Evolutionary conservation across 2,888 invertebrate genomes (phyloP).

Genomic region (Scaptomyza caliginosa): DNA sequence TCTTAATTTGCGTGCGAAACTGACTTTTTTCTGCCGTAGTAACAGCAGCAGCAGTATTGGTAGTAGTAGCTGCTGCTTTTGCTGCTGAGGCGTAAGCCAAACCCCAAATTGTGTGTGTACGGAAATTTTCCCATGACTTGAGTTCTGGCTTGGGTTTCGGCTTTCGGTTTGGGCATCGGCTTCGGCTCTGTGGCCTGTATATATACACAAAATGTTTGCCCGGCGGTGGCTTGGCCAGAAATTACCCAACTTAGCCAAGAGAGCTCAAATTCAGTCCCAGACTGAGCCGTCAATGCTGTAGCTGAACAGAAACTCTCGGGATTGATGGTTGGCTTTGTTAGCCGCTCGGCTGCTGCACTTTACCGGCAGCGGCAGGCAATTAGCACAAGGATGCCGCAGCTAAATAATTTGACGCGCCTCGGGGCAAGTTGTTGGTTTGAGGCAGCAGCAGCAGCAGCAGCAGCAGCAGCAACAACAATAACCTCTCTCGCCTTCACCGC

Average conservation of each 20-base stretch:
- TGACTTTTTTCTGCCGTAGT: slow-evolving; percentile 69
- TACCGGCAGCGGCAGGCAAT: slow-evolving; percentile 67
- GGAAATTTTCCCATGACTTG: slow-evolving; percentile 78
- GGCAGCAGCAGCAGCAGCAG: slow-evolving; percentile 11
- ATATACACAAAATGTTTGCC: slow-evolving; percentile 55
- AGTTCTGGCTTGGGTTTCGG: slow-evolving; percentile 47
- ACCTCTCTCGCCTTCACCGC: slow-evolving; percentile 9
- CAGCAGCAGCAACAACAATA: slow-evolving; percentile 4
- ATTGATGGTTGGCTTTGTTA: slow-evolving; percentile 53
- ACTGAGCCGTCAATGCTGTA: slow-evolving; percentile 16
- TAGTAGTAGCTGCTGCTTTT: slow-evolving; percentile 9
- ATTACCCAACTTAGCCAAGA: slow-evolving; percentile 69
- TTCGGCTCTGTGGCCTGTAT: slow-evolving; percentile 47
- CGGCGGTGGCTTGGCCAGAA: slow-evolving; percentile 75
- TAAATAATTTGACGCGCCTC: slow-evolving; percentile 72
- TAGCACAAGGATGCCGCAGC: slow-evolving; percentile 79
- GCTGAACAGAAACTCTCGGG: slow-evolving; percentile 49
- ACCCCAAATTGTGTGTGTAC: slow-evolving; percentile 79
- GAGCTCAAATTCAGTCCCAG: slow-evolving; percentile 37
- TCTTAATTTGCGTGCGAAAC: slow-evolving; percentile 83
- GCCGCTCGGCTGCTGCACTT: slow-evolving; percentile 58
- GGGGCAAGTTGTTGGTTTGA: slow-evolving; percentile 42
- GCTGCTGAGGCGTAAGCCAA: slow-evolving; percentile 68
- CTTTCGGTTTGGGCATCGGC: neutral
- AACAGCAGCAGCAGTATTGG: slow-evolving; percentile 6